Evolutionary conservation across 2,797 vertebrate genomes (phyloP).

Genomic region (Gymnoscopelus microlampas): DNA sequence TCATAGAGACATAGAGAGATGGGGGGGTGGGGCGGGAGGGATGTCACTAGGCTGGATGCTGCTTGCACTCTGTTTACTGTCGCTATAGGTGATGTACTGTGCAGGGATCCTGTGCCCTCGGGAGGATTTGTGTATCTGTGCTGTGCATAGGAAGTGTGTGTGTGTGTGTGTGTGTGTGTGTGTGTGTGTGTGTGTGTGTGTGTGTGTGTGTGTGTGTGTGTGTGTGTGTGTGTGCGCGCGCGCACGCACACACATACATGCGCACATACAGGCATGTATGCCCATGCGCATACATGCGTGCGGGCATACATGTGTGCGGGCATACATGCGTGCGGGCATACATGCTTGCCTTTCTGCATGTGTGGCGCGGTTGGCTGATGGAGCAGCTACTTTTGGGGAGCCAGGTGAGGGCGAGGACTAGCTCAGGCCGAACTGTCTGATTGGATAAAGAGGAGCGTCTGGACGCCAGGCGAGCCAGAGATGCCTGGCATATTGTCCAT

Average conservation of each 20-base stretch:
- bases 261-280: too few relatives aligned
- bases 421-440: slow-evolving; percentile 77
- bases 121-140: slow-evolving; percentile 46
- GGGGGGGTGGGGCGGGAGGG: slow-evolving; percentile 24
- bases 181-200: slow-evolving; percentile 45
- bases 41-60: slow-evolving; percentile 45
- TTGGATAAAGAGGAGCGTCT: slow-evolving; percentile 78
- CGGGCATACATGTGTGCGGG: too few relatives aligned
- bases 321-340: too few relatives aligned
- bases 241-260: too few relatives aligned
- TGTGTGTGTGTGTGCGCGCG: too few relatives aligned
- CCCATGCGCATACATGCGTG: too few relatives aligned
- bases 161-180: slow-evolving; percentile 32
- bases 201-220: not conserved
- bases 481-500: slow-evolving; percentile 62
- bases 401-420: slow-evolving; percentile 70
- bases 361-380: not conserved
- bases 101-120: slow-evolving; percentile 39
- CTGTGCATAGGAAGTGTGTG: slow-evolving; percentile 26
- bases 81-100: slow-evolving; percentile 68
- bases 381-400: slow-evolving; percentile 45
- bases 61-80: slow-evolving; percentile 69
- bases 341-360: too few relatives aligned
- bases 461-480: slow-evolving; percentile 75
- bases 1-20: slow-evolving; percentile 61